These are phyloP conservation scores for Ginglymostoma cirratum DNA, from an alignment of 2,113 vertebrate genomes.

Conservation along the genomic window DNA sequence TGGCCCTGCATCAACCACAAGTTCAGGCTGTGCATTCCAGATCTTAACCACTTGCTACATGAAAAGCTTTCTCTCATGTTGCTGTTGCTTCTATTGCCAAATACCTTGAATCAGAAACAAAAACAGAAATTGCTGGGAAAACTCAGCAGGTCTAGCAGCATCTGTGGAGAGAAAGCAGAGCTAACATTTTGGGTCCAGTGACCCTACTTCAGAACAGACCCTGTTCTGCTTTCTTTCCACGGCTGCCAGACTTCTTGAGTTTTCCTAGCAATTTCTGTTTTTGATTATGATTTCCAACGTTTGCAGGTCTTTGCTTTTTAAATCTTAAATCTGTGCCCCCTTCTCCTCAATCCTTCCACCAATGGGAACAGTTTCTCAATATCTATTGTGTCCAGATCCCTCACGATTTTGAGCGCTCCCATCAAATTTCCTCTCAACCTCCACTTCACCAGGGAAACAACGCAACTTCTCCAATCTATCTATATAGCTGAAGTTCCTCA, in stretches of 20 bases:
- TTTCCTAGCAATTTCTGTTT: too few relatives aligned
- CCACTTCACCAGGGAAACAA: neutral
- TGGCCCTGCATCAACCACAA: neutral
- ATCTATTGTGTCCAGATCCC: neutral
- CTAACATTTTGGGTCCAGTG: too few relatives aligned
- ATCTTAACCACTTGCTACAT: neutral
- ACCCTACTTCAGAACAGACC: too few relatives aligned
- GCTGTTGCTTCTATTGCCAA: neutral
- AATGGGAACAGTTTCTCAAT: neutral
- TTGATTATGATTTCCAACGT: too few relatives aligned
- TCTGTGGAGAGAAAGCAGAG: too few relatives aligned
- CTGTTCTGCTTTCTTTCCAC: too few relatives aligned
- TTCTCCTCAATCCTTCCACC: neutral
- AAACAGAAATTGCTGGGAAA: too few relatives aligned
- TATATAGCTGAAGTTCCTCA: neutral
- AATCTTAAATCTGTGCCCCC: neutral
- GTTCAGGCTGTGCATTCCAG: too few relatives aligned
- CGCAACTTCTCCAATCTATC: neutral
- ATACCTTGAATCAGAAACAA: too few relatives aligned
- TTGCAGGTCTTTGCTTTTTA: too few relatives aligned
- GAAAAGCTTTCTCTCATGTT: neutral
- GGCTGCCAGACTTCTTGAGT: too few relatives aligned
- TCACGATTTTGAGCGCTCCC: neutral
- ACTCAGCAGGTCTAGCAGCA: too few relatives aligned
- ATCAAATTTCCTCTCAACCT: neutral